Evolutionary conservation across 2,888 invertebrate genomes (phyloP).

Genomic region (Amphipyra tragopoginis): DNA sequence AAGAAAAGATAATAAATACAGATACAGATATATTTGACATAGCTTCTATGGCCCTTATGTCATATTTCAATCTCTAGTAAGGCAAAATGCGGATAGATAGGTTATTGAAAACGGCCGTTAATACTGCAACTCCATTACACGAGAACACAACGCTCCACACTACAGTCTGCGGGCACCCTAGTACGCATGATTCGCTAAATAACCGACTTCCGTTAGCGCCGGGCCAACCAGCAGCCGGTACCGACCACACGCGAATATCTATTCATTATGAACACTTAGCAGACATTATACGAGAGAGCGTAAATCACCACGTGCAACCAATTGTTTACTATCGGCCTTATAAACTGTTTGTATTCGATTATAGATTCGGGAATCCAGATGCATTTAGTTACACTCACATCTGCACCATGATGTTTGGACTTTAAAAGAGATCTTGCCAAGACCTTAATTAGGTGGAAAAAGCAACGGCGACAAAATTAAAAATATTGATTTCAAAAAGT

Average conservation of each 20-base stretch:
- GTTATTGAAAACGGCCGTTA: no score
- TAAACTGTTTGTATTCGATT: slow-evolving; percentile 15
- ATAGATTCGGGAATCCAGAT: slow-evolving; percentile 9
- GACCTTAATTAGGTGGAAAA: no score
- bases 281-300: slow-evolving; percentile 52
- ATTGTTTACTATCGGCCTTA: slow-evolving; percentile 47
- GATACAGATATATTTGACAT: no score
- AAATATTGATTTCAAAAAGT: no score
- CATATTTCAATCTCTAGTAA: no score
- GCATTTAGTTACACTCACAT: not conserved
- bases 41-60: no score
- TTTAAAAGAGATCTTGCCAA: no score
- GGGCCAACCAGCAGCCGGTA: slow-evolving; percentile 56
- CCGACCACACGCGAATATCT: slow-evolving; percentile 75
- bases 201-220: slow-evolving; percentile 76
- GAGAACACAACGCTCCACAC: not conserved
- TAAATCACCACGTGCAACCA: slow-evolving; percentile 50
- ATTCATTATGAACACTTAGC: slow-evolving; percentile 60
- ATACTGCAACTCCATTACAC: no score
- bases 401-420: no score
- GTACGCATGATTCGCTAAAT: slow-evolving; percentile 72
- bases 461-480: no score
- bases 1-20: no score
- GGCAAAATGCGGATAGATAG: no score
- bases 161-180: slow-evolving; percentile 47